These are phyloP conservation scores for Alsophila aescularia DNA, from an alignment of 2,888 invertebrate species.

Conservation along the genomic window DNA sequence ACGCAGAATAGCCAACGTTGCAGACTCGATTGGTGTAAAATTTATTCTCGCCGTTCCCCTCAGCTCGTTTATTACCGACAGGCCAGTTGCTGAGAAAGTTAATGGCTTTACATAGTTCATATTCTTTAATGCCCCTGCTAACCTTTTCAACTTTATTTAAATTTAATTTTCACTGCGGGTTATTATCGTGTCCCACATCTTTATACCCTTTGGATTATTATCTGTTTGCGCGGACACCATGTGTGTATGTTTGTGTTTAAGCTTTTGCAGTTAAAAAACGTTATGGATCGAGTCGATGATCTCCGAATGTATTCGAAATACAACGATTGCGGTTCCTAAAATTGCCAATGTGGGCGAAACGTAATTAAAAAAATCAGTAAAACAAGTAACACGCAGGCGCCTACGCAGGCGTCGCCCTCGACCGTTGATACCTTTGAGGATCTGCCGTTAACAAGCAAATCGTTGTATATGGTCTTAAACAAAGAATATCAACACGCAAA, in stretches of 20 bases:
- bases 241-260: conserved; percentile 19
- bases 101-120: conserved; percentile 40
- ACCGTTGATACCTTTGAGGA: conserved; percentile 35
- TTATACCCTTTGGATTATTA: conserved; percentile 36
- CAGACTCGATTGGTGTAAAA: conserved; percentile 44
- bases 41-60: conserved; percentile 41
- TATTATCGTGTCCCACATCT: conserved; percentile 48
- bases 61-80: conserved; percentile 42
- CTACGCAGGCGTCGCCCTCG: conserved; percentile 61
- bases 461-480: conserved; percentile 14
- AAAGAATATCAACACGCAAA: conserved; percentile 13
- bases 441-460: conserved; percentile 16
- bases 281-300: conserved; percentile 35
- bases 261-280: conserved; percentile 27
- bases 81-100: conserved; percentile 41
- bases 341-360: conserved; percentile 63
- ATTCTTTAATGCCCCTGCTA: conserved; percentile 41
- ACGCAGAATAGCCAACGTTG: conserved; percentile 40
- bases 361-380: conserved; percentile 75
- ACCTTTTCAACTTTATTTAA: conserved; percentile 41
- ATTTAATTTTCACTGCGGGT: conserved; percentile 39
- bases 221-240: conserved; percentile 12
- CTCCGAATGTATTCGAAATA: conserved; percentile 37
- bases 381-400: conserved; percentile 53
- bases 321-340: conserved; percentile 24